Evolutionary conservation across 2,797 vertebrate species (phyloP).

Genomic region (Mareca strepera): DNA sequence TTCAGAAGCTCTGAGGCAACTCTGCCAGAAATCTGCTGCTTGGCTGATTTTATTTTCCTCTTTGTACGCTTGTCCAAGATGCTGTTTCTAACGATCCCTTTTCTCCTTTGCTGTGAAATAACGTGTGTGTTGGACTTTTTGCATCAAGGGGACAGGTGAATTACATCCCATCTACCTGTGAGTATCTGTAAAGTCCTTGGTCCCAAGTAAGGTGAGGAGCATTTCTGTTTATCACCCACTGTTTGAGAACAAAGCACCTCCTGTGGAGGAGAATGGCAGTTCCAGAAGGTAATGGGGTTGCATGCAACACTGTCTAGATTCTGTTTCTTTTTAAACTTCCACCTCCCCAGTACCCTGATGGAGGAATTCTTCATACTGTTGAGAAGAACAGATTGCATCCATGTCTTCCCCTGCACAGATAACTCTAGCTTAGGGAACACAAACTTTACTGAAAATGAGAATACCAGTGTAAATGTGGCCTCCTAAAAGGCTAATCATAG

Average conservation of each 20-base stretch:
- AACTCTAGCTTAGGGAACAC: not conserved
- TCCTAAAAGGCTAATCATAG: conserved; percentile 37
- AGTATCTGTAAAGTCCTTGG: conserved; percentile 24
- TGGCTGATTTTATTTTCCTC: conserved; percentile 72
- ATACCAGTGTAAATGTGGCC: not conserved
- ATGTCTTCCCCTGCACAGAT: conserved; percentile 53
- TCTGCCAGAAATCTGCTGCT: conserved; percentile 76
- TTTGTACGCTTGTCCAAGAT: conserved; percentile 71
- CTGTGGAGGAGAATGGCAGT: conserved; percentile 52
- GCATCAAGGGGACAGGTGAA: conserved; percentile 38
- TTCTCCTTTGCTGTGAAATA: conserved; percentile 66
- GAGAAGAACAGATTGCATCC: conserved; percentile 3
- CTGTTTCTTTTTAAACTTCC: conserved; percentile 20
- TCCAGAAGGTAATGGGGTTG: conserved; percentile 20
- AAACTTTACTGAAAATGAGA: not conserved
- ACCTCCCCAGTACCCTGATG: conserved; percentile 1
- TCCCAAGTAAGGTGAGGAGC: conserved; percentile 39
- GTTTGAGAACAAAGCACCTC: conserved; percentile 51
- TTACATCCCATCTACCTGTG: conserved; percentile 17
- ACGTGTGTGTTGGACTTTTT: conserved; percentile 20
- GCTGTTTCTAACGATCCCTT: conserved; percentile 61
- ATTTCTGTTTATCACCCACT: conserved; percentile 18
- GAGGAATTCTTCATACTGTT: conserved; percentile 23
- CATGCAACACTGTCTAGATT: not conserved
- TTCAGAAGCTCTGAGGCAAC: conserved; percentile 67